Conservation (phyloP, 1,140 invertebrate genomes). For the Alviniconcha marisindica region DNA sequence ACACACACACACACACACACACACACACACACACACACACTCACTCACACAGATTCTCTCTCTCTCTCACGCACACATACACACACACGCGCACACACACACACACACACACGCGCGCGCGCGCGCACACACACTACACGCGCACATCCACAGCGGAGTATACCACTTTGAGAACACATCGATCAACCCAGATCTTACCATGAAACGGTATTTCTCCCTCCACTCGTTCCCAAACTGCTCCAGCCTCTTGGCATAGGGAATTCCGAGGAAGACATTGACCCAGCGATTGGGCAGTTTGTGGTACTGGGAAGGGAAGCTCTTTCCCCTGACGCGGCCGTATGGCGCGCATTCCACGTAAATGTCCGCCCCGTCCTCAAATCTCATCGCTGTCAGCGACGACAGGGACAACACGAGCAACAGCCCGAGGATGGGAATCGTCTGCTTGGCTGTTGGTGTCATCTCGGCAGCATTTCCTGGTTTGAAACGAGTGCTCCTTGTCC, state of each 20-base stretch:
- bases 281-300: slow-evolving; percentile 43
- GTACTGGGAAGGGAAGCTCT: slow-evolving; percentile 57
- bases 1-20: slow-evolving; percentile 6
- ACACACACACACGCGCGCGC: too few relatives aligned
- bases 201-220: slow-evolving; percentile 60
- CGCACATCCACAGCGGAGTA: too few relatives aligned
- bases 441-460: neutral
- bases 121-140: too few relatives aligned
- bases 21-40: neutral
- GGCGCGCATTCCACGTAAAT: slow-evolving; percentile 4
- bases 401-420: neutral
- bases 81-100: too few relatives aligned
- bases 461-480: slow-evolving; percentile 24
- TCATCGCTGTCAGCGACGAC: slow-evolving; percentile 19
- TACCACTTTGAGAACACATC: too few relatives aligned
- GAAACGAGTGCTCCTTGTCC: neutral
- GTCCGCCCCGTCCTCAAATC: slow-evolving; percentile 29
- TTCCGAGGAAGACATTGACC: slow-evolving; percentile 58
- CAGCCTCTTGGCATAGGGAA: slow-evolving; percentile 61
- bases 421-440: neutral
- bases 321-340: slow-evolving; percentile 52
- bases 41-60: neutral
- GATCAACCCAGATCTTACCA: slow-evolving; percentile 45
- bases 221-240: slow-evolving; percentile 53
- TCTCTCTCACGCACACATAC: too few relatives aligned